phyloP scores from a whole-genome alignment of 2,888 invertebrate genomes.

The Hemaris fuciformis region DNA sequence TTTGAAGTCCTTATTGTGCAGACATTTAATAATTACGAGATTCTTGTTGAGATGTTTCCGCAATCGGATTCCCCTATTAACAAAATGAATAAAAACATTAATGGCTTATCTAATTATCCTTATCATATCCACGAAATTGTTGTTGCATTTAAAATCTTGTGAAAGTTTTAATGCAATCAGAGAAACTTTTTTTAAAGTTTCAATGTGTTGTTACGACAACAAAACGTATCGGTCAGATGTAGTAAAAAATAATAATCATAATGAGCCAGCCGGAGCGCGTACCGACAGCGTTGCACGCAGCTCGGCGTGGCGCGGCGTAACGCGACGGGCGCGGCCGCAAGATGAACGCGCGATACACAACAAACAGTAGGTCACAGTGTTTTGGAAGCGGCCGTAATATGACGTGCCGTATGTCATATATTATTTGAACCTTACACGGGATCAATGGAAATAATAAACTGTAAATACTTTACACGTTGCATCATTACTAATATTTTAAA shows the following conservation, averaged over 20 bases:
- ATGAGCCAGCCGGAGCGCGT: conserved; percentile 27
- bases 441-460: no score
- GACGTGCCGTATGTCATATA: neutral
- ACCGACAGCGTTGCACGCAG: neutral
- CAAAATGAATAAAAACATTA: no score
- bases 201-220: conserved; percentile 15
- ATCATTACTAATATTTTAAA: no score
- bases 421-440: neutral
- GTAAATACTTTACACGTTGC: no score
- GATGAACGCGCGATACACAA: conserved; percentile 11
- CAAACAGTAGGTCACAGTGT: neutral
- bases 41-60: no score
- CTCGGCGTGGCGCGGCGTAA: neutral
- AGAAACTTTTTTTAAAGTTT: neutral
- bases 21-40: no score
- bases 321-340: neutral
- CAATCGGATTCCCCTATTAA: no score
- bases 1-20: no score
- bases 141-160: neutral
- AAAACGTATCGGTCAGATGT: conserved; percentile 29
- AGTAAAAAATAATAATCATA: conserved; percentile 41
- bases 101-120: neutral
- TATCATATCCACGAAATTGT: neutral
- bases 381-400: neutral
- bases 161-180: neutral